Conservation (phyloP, 2,888 invertebrate genomes). For the Troilus luridus region DNA sequence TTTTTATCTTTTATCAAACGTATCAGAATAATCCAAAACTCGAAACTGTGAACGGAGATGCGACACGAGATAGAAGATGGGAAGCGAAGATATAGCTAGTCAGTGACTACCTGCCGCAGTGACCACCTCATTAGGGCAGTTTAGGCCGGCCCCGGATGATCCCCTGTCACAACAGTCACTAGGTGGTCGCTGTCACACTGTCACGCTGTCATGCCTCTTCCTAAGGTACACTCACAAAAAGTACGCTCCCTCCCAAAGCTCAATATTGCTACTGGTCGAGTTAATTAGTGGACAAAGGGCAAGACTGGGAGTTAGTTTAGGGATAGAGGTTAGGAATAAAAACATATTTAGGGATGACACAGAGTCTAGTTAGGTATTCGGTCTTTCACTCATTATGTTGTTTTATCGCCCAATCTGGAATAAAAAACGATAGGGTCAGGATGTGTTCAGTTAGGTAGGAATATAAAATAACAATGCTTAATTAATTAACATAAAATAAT, state of each 20-base stretch:
- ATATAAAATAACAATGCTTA: too few species aligned
- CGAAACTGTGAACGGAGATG: not conserved
- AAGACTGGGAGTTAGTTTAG: not conserved
- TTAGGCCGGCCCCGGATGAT: slow-evolving; percentile 30
- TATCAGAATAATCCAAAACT: not conserved
- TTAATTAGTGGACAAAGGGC: not conserved
- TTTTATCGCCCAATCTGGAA: not conserved
- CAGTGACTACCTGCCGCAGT: slow-evolving; percentile 12
- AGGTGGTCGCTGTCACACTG: slow-evolving; percentile 15
- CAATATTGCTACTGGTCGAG: not conserved
- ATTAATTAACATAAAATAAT: too few species aligned
- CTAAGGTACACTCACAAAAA: not conserved
- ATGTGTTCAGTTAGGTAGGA: too few species aligned
- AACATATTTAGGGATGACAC: not conserved
- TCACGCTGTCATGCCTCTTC: not conserved
- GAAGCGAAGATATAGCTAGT: slow-evolving; percentile 2
- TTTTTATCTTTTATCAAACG: not conserved
- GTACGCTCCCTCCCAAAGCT: not conserved
- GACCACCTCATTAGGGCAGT: slow-evolving; percentile 31
- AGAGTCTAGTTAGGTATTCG: not conserved
- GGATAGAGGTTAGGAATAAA: not conserved
- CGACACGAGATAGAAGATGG: not conserved
- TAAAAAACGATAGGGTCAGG: not conserved
- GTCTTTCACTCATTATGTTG: not conserved
- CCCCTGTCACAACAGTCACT: slow-evolving; percentile 50